Percentiles rank a stretch among this genome's conserved stretches.
phyloP scores from a whole-genome alignment of 2,797 vertebrate genomes.

The Hirundo rustica region DNA sequence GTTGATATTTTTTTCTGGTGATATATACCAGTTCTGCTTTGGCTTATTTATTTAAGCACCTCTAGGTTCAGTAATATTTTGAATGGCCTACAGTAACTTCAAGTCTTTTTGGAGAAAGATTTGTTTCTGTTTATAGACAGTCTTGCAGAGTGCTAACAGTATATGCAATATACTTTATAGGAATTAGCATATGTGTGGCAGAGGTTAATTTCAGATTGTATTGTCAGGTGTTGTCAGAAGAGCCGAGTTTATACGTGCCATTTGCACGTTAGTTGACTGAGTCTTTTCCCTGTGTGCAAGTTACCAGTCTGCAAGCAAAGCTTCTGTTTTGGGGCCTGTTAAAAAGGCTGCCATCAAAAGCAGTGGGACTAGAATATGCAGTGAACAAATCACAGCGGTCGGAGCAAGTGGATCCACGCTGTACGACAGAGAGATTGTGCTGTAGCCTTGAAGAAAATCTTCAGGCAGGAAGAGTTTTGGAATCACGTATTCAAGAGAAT shows the following conservation, averaged over 20 bases:
- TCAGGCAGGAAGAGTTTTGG: not conserved
- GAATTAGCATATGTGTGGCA: not conserved
- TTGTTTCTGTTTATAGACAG: not conserved
- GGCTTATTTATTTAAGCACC: not conserved
- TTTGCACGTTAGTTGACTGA: not conserved
- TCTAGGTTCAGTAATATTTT: not conserved
- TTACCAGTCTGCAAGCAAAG: not conserved
- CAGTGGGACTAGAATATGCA: not conserved
- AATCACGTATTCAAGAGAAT: not conserved
- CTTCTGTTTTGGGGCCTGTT: not conserved
- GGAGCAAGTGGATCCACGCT: not conserved
- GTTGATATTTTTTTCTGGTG: not conserved
- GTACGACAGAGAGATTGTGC: fast-evolving
- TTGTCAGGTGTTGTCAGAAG: not conserved
- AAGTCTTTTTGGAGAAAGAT: not conserved
- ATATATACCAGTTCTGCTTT: not conserved
- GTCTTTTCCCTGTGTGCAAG: not conserved
- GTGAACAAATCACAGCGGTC: not conserved
- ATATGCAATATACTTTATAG: not conserved
- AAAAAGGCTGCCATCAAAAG: not conserved
- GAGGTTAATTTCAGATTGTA: not conserved
- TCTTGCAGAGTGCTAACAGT: not conserved
- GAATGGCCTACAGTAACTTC: not conserved
- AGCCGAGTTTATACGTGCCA: not conserved
- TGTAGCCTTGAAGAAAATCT: not conserved